Percentiles rank a stretch among this genome's conserved stretches.
Evolutionary conservation across 2,113 vertebrate species (phyloP).

Genomic region (Eidolon helvum): DNA sequence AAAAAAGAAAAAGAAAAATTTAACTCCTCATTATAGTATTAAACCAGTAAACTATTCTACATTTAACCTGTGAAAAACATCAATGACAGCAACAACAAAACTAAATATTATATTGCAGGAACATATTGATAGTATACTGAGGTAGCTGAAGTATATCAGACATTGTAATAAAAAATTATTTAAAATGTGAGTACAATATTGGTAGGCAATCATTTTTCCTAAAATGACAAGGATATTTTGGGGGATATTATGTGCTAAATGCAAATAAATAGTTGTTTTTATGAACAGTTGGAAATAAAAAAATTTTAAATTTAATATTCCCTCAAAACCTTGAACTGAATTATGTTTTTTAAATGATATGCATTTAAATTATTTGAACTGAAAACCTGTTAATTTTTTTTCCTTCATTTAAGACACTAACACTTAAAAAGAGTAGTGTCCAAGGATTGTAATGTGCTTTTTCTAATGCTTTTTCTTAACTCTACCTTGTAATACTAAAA

Average conservation of each 20-base stretch:
- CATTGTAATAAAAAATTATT: background rate
- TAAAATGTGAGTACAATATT: background rate
- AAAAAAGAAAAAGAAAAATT: no score
- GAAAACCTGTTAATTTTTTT: background rate
- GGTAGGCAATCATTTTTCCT: background rate
- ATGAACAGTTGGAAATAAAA: background rate
- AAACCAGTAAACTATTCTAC: background rate
- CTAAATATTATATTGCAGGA: background rate
- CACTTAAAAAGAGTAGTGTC: background rate
- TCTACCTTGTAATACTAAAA: background rate
- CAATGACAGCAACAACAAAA: background rate
- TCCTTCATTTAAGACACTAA: background rate
- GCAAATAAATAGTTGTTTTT: background rate
- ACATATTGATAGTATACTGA: background rate
- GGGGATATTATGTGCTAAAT: background rate
- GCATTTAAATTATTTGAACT: background rate
- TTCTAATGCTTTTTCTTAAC: background rate
- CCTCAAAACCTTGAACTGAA: background rate
- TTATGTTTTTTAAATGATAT: background rate
- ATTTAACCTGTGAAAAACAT: background rate
- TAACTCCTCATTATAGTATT: background rate
- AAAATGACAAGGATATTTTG: background rate
- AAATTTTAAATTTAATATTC: background rate
- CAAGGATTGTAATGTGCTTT: background rate
- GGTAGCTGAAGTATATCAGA: background rate